A percentile compares a stretch with the other conserved stretches of the same genome.
Conservation (phyloP, 2,888 invertebrate genomes). For the Spilosoma lubricipeda region DNA sequence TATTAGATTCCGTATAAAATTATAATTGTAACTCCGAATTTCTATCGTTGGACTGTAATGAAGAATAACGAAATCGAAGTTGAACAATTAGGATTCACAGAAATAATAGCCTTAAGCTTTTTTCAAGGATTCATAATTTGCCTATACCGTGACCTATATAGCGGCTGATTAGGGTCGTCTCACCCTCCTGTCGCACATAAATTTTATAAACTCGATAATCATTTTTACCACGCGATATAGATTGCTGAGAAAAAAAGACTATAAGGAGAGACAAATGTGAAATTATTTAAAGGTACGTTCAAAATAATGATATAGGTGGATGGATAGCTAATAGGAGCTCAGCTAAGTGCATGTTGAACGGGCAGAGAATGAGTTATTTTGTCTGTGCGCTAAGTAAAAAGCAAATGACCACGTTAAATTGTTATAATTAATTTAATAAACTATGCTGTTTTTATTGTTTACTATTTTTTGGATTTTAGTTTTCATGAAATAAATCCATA, state of each 20-base stretch:
- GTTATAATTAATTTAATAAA: no score
- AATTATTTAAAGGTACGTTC: neutral
- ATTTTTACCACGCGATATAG: neutral
- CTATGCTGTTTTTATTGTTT: neutral
- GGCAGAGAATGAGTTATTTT: neutral
- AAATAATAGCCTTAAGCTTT: conserved; percentile 23
- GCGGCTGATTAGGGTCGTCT: conserved; percentile 44
- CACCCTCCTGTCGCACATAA: conserved; percentile 32
- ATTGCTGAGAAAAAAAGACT: neutral
- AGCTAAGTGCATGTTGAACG: neutral
- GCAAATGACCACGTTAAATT: no score
- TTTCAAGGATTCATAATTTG: conserved; percentile 36
- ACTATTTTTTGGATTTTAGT: no score
- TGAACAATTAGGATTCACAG: conserved; percentile 29
- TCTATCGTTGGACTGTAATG: conserved; percentile 33
- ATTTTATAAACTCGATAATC: conserved; percentile 25
- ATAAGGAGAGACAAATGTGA: neutral
- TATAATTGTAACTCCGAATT: conserved; percentile 46
- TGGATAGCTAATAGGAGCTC: neutral
- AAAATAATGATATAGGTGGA: neutral
- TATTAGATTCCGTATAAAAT: conserved; percentile 53
- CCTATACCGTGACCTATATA: conserved; percentile 35
- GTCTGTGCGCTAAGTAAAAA: no score
- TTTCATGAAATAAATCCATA: no score
- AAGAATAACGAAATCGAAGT: conserved; percentile 42